phyloP scores from a whole-genome alignment of 2,888 invertebrate genomes.

The Agrochola circellaris region DNA sequence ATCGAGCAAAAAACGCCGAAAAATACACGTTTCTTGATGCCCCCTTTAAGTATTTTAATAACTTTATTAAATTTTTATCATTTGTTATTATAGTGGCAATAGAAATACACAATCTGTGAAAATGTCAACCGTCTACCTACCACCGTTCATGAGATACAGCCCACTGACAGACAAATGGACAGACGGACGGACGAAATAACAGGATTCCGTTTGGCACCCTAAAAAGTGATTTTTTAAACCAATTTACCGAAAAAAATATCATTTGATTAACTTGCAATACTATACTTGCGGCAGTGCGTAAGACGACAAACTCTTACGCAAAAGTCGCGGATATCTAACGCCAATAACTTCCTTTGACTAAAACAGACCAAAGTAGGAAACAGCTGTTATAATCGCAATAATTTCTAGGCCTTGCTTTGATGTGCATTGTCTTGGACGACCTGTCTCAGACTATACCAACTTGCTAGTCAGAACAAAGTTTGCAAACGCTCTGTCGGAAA shows the following conservation, averaged over 20 bases:
- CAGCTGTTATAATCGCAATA: conserved; percentile 63
- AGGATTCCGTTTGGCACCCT: no score
- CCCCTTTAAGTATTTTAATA: no score
- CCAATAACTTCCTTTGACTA: conserved; percentile 29
- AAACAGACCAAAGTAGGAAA: conserved; percentile 20
- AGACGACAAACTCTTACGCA: neutral
- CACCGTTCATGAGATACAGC: no score
- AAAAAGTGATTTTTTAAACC: neutral
- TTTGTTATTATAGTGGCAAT: no score
- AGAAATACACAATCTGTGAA: no score
- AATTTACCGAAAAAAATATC: neutral
- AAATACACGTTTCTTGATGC: no score
- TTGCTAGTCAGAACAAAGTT: conserved; percentile 79
- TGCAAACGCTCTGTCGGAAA: conserved; percentile 81
- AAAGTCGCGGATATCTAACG: conserved; percentile 21
- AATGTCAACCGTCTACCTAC: no score
- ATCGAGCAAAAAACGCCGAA: no score
- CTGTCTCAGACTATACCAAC: conserved; percentile 73
- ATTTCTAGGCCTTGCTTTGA: conserved; percentile 71
- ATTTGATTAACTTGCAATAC: neutral
- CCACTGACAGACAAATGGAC: no score
- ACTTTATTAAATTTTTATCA: no score
- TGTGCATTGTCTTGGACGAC: conserved; percentile 76
- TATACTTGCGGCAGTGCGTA: neutral
- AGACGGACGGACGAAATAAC: no score